Evolutionary conservation across 2,888 invertebrate genomes (phyloP).

Genomic region (Drosophila paranaensis): DNA sequence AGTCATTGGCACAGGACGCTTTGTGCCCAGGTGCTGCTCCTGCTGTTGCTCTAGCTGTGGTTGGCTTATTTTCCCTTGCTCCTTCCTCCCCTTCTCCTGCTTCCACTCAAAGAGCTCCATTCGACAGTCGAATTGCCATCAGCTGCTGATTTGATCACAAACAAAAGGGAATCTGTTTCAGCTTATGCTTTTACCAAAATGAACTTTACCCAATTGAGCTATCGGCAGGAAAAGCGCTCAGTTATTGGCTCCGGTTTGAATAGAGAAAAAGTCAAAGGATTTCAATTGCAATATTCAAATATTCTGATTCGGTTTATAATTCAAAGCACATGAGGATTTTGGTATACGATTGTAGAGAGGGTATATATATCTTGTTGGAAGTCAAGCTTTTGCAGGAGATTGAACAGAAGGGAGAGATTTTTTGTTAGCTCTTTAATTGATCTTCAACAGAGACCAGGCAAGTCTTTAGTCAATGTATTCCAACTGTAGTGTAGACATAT

Average conservation of each 20-base stretch:
- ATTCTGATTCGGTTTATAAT: neutral
- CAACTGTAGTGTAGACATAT: no score
- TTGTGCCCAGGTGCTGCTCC: constrained; percentile 6
- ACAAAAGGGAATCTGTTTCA: neutral
- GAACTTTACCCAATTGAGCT: neutral
- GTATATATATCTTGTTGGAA: no score
- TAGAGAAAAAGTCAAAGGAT: neutral
- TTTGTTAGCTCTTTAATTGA: no score
- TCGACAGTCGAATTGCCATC: constrained; percentile 35
- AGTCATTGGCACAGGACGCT: neutral
- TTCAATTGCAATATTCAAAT: neutral
- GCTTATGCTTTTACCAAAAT: neutral
- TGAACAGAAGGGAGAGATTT: no score
- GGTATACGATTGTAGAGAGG: no score
- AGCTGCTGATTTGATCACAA: constrained; percentile 26
- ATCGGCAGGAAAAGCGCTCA: neutral
- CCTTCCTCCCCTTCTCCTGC: neutral
- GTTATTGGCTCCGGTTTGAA: neutral
- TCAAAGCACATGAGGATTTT: no score
- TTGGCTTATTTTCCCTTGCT: constrained; percentile 2
- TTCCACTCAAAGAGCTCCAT: constrained; percentile 14
- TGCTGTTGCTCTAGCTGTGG: neutral
- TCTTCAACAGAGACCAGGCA: no score
- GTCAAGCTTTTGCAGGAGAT: no score
- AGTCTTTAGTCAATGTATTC: no score